phyloP scores from a whole-genome alignment of 2,888 invertebrate genomes.

The Dynastes maya region DNA sequence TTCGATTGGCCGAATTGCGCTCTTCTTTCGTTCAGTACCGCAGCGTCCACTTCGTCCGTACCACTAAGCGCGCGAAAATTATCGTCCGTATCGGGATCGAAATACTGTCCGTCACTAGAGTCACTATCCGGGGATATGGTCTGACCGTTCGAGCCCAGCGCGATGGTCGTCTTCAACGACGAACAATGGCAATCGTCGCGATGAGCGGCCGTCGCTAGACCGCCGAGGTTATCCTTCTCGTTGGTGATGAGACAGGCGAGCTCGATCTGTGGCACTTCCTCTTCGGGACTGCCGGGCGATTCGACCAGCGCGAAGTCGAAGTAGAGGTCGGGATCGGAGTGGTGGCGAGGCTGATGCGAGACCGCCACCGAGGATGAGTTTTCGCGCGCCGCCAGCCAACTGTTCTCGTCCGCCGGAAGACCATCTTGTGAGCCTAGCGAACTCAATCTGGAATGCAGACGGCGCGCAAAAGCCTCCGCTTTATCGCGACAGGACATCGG shows the following conservation, averaged over 20 bases:
- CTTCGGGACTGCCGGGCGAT: slow-evolving; percentile 81
- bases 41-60: slow-evolving; percentile 14
- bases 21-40: slow-evolving; percentile 12
- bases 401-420: slow-evolving; percentile 64
- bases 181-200: slow-evolving; percentile 68
- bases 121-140: slow-evolving; percentile 68
- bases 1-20: neutral
- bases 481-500: slow-evolving; percentile 86
- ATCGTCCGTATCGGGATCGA: slow-evolving; percentile 66
- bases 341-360: slow-evolving; percentile 71
- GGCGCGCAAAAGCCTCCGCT: slow-evolving; percentile 86
- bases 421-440: slow-evolving; percentile 77
- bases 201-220: slow-evolving; percentile 55
- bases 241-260: slow-evolving; percentile 67
- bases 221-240: slow-evolving; percentile 61
- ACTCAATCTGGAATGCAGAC: slow-evolving; percentile 82
- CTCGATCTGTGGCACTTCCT: slow-evolving; percentile 65
- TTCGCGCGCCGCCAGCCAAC: slow-evolving; percentile 67
- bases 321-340: slow-evolving; percentile 73
- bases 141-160: slow-evolving; percentile 49
- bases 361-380: slow-evolving; percentile 61
- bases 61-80: neutral
- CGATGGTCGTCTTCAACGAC: slow-evolving; percentile 70
- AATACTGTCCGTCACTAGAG: slow-evolving; percentile 72
- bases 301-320: slow-evolving; percentile 79